Percentiles rank a stretch among this genome's conserved stretches.
Conservation (phyloP, 2,888 invertebrate genomes). For the Homarus gammarus region DNA sequence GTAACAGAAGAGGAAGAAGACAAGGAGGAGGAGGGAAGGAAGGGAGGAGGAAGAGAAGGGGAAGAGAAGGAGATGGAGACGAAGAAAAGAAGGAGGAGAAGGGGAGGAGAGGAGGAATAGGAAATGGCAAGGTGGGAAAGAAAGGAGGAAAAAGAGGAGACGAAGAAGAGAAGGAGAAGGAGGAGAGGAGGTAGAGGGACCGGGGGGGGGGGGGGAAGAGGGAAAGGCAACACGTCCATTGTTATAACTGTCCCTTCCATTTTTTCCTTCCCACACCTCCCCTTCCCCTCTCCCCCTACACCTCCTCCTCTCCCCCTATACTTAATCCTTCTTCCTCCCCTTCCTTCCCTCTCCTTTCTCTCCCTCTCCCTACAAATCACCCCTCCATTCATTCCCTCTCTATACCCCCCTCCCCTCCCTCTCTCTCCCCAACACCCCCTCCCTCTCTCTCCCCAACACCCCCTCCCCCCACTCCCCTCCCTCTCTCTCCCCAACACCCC, state of each 20-base stretch:
- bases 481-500: background rate
- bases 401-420: background rate
- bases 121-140: background rate
- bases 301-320: no score
- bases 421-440: background rate
- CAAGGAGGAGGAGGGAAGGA: constrained; percentile 1
- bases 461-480: background rate
- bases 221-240: background rate
- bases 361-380: no score
- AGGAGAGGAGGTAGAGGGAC: background rate
- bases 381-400: background rate
- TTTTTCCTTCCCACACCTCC: background rate
- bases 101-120: no score
- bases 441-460: no score
- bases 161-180: background rate
- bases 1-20: background rate
- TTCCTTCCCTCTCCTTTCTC: background rate
- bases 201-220: background rate
- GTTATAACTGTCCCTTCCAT: background rate
- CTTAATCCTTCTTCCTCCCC: no score
- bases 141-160: background rate
- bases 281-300: constrained; percentile 2
- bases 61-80: background rate
- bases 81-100: background rate
- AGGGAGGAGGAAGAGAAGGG: background rate